phyloP scores from a whole-genome alignment of 2,797 vertebrate species.

The Silurus aristotelis region DNA sequence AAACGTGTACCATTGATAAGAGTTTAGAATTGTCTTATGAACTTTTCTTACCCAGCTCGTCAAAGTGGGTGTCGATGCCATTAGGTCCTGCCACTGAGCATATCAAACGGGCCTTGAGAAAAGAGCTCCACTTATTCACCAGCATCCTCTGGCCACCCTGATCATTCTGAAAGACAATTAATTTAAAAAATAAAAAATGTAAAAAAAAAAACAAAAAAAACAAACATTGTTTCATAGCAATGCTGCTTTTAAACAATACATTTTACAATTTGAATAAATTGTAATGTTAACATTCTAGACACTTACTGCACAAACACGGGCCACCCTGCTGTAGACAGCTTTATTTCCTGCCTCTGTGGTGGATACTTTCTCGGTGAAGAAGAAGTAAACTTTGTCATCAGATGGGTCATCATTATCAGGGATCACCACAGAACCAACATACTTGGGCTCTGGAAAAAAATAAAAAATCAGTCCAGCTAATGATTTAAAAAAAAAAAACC shows the following conservation, averaged over 20 bases:
- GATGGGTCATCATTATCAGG: constrained; percentile 92
- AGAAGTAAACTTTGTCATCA: constrained; percentile 96
- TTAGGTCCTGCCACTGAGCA: constrained; percentile 91
- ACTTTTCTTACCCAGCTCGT: constrained; percentile 84
- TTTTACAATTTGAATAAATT: too few species aligned
- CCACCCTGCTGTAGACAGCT: constrained; percentile 84
- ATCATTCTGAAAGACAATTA: constrained; percentile 81
- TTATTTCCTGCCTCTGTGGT: constrained; percentile 80
- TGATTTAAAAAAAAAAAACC: not conserved
- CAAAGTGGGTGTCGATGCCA: constrained; percentile 93
- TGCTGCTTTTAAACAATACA: too few species aligned
- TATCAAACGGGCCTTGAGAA: constrained; percentile 89
- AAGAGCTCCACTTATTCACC: constrained; percentile 95
- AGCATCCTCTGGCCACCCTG: constrained; percentile 92
- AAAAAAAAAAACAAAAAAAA: too few species aligned
- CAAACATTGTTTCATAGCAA: too few species aligned
- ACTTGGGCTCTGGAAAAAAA: constrained; percentile 83
- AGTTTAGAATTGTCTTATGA: not conserved
- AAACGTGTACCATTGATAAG: not conserved
- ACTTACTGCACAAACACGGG: constrained; percentile 86
- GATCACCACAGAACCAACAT: constrained; percentile 87
- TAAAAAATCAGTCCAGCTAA: not conserved
- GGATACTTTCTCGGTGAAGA: constrained; percentile 91
- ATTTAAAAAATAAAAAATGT: too few species aligned
- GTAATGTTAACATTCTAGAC: constrained; percentile 51